phyloP scores from a whole-genome alignment of 2,888 invertebrate species.

The Agrenia bidenticulata region DNA sequence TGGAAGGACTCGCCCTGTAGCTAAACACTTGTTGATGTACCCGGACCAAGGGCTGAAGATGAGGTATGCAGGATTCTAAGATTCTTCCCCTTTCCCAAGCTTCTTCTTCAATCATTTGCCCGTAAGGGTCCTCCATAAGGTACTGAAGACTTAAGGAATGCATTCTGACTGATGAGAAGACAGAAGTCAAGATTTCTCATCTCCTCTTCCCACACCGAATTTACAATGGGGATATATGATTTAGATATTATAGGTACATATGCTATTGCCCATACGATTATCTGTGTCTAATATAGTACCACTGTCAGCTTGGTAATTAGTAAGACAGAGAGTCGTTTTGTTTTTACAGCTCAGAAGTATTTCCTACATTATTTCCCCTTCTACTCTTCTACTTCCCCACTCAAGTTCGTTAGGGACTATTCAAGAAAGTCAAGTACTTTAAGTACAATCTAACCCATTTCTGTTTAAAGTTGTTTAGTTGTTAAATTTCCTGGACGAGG shows the following conservation, averaged over 20 bases:
- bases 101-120: background rate
- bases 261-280: background rate
- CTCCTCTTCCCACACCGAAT: background rate
- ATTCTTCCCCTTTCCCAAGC: constrained; percentile 14
- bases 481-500: background rate
- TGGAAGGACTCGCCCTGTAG: constrained; percentile 7
- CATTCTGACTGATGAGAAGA: constrained; percentile 8
- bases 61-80: constrained; percentile 11
- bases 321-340: constrained; percentile 10
- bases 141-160: background rate
- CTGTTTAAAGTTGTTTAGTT: background rate
- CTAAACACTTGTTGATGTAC: constrained; percentile 1
- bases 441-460: background rate
- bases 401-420: no score
- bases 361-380: background rate
- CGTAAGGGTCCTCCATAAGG: constrained; percentile 3
- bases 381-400: background rate
- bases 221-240: no score
- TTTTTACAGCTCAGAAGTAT: background rate
- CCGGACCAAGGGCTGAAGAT: background rate
- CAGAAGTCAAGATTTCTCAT: constrained; percentile 18
- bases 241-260: no score
- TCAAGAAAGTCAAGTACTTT: no score
- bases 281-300: background rate
- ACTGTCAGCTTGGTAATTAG: constrained; percentile 4